Conservation (phyloP, 1,140 invertebrate species). For the Calephelis virginiensis region DNA sequence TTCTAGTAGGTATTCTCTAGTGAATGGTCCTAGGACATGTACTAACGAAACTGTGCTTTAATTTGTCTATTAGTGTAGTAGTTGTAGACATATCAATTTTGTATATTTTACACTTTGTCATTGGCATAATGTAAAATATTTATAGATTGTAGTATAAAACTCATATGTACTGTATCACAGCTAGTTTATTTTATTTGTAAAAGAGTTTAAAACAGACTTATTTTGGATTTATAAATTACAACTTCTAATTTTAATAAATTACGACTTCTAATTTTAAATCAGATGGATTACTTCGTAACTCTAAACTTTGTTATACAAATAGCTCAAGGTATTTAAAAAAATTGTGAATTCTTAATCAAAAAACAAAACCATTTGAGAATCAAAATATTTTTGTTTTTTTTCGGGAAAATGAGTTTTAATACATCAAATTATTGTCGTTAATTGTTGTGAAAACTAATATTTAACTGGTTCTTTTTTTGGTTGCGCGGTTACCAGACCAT, state of each 20-base stretch:
- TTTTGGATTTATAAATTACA: too few relatives aligned
- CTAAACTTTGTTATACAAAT: too few relatives aligned
- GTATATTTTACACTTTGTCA: constrained; percentile 6
- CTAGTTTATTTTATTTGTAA: too few relatives aligned
- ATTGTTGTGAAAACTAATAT: constrained; percentile 10
- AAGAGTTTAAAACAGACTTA: too few relatives aligned
- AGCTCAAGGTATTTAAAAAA: too few relatives aligned
- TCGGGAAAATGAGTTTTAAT: constrained; percentile 1
- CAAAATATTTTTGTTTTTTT: too few relatives aligned
- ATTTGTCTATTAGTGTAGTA: constrained; percentile 41
- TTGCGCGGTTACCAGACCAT: constrained; percentile 30
- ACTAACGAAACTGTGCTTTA: constrained; percentile 91
- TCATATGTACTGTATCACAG: not conserved
- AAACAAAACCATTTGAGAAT: too few relatives aligned
- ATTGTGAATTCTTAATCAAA: too few relatives aligned
- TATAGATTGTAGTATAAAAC: constrained; percentile 15
- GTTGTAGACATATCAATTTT: constrained; percentile 39
- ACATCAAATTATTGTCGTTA: too few relatives aligned
- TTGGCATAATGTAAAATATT: constrained; percentile 16
- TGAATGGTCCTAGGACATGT: constrained; percentile 88
- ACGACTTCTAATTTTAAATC: too few relatives aligned
- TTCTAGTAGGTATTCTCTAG: constrained; percentile 86
- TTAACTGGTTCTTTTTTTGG: constrained; percentile 38
- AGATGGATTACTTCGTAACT: too few relatives aligned
- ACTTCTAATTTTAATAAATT: too few relatives aligned